These are phyloP conservation scores for Zosterops borbonicus DNA, from an alignment of 2,113 vertebrate genomes.

Conservation along the genomic window DNA sequence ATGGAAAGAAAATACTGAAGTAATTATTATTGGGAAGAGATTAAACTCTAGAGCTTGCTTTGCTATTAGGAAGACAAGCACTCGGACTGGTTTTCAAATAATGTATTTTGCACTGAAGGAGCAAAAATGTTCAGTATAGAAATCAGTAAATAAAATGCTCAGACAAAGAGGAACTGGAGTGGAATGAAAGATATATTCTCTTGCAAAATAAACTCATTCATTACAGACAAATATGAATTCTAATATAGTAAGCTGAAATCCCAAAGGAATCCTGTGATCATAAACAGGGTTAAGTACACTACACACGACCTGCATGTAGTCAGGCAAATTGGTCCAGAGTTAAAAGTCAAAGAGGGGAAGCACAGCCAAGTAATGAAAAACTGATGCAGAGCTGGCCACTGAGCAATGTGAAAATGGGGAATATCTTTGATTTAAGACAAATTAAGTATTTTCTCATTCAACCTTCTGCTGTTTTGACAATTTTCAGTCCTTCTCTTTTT, in stretches of 20 bases:
- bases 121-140: not conserved
- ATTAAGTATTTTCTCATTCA: not conserved
- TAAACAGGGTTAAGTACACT: not conserved
- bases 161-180: not conserved
- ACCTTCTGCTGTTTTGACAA: not conserved
- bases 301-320: not conserved
- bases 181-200: not conserved
- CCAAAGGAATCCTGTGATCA: not conserved
- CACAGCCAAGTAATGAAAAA: not conserved
- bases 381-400: not conserved
- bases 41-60: not conserved
- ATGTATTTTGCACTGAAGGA: not conserved
- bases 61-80: not conserved
- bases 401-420: not conserved
- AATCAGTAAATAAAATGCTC: not conserved
- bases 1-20: slow-evolving; percentile 57
- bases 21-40: slow-evolving; percentile 52
- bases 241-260: not conserved
- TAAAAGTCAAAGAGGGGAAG: not conserved
- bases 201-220: not conserved
- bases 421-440: not conserved
- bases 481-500: not conserved
- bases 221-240: not conserved
- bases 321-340: not conserved
- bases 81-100: not conserved